Base-by-base conservation (phyloP, 2,113 vertebrate species). In the Alexandromys fortis region DNA sequence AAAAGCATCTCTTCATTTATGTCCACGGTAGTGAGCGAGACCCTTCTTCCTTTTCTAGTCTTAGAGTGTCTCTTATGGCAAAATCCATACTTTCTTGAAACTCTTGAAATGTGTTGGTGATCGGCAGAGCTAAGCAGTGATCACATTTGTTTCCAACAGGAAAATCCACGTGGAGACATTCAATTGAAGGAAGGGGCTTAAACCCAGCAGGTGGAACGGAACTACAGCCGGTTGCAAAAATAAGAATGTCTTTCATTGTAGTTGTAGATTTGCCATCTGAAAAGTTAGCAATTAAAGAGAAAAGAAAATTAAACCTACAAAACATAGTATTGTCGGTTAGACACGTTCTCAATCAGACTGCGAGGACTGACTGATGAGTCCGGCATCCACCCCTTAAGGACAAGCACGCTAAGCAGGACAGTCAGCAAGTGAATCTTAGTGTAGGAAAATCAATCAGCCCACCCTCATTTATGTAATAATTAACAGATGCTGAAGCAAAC, bases 41-140 rank as follows among this genome's bases (percentile, higher is more conserved):
- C 97, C 21, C 89, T 94, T 82, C 97, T 97, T 98, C 96, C 78
- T 81, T 97, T 97, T 97, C 97, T 11, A 93, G 49, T 96, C 72
- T 97, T 96, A 98, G 72, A 91, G 97, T 97, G 42, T 98, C 98
- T 96, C 95, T 96, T 98, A 99, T 98, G 16, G 99, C 97, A 67
- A 99, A 98, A 93, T 99, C 99, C 99, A 99, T 98, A 96, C 97
- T 98, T 94, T 98, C 98, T 97, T 99, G 99, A 97, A 99, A 99
- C 70, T 98, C 95, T 91, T 98, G 96, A 19, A 99, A 99, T 4
- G 99, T 98, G 79, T 97, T 96, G 73, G 98, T 98, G 97, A 99
- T 85, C 47, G 99, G 99, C 92, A 99, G 98, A 83, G 98, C 96
- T 95, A 99, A 98, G 96, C 96, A 98, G 97, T 98, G 99, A 63